Evolutionary conservation across 2,797 vertebrate species (phyloP), one percentile per base, ranked within the genome.

Genomic region (Eulemur mongoz): DNA sequence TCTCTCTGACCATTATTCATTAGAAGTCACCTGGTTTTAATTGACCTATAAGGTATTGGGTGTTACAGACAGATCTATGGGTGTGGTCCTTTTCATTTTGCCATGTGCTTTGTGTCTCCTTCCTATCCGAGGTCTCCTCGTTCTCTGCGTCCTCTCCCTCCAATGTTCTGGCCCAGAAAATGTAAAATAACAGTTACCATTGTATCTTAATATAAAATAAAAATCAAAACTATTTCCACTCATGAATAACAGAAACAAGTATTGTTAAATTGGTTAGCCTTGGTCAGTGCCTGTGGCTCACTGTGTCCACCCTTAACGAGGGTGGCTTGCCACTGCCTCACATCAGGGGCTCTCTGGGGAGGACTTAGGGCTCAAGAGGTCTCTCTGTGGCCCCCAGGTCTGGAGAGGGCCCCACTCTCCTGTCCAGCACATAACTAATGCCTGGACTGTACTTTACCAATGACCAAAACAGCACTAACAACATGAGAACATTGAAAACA

Each of bases 71-170:
- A 43, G 43, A 43, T 27, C 38, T 69, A 0, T n/a, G 10, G 61
- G 7, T 43, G 5, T 40, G 73, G 48, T 23, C 63, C 35, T 57
- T n/a, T 30, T 25, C 27, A 43, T 38, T 20, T 88, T 2, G 8
- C 35, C 1, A 0, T 11, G 22, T 1, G 1, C 17, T 18, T 0
- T 23, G n/a, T 17, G 25, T 35, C 50, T 63, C 38, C 20, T n/a
- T 80, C 23, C 27, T 25, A 2, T 23, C 20, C 14, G 15, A 0
- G 0, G 7, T 73, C 32, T 25, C 15, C 22, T 45, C 17, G 8
- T 27, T 23, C 18, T 13, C 32, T 38, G 4, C 30, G 35, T 35
- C 4, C n/a, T 14, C 61, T 48, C 25, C 48, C 38, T 40, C 7
- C 12, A 65, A 0, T 17, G 15, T 25, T 88, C 69, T 35, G 30